phyloP scores from a whole-genome alignment of 2,797 vertebrate genomes.

The Pseudochromis fuscus region DNA sequence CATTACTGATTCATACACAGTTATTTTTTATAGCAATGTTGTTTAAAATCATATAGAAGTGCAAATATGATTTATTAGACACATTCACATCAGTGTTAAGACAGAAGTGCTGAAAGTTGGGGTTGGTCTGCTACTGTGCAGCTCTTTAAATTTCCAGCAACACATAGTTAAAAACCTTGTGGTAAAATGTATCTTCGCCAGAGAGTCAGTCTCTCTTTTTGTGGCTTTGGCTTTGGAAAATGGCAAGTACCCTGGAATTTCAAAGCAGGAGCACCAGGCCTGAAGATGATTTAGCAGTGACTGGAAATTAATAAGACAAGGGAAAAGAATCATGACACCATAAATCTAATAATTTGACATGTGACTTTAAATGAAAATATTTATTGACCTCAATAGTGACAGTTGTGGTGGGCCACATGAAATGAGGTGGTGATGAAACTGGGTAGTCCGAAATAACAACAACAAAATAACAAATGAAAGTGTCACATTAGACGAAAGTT shows the following conservation, averaged over 20 bases:
- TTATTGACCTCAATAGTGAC: conserved; percentile 7
- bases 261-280: conserved; percentile 34
- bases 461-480: conserved; percentile 8
- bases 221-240: conserved; percentile 68
- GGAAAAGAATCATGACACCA: conserved; percentile 14
- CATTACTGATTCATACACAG: too few species aligned
- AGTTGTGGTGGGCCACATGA: conserved; percentile 18
- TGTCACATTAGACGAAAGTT: neutral
- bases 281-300: conserved; percentile 30
- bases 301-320: conserved; percentile 46
- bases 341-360: conserved; percentile 32
- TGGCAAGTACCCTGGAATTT: conserved; percentile 35
- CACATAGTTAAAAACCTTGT: conserved; percentile 22
- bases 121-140: conserved; percentile 21
- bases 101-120: conserved; percentile 8
- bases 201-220: conserved; percentile 18
- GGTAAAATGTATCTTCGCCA: conserved; percentile 31
- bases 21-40: neutral
- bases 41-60: conserved; percentile 1
- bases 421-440: conserved; percentile 21
- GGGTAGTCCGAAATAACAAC: conserved; percentile 25
- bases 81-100: neutral
- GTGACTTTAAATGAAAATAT: conserved; percentile 12
- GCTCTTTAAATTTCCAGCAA: conserved; percentile 55
- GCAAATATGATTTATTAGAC: conserved; percentile 1